phyloP scores from a whole-genome alignment of 2,113 vertebrate genomes.

The Blennius ocellaris region DNA sequence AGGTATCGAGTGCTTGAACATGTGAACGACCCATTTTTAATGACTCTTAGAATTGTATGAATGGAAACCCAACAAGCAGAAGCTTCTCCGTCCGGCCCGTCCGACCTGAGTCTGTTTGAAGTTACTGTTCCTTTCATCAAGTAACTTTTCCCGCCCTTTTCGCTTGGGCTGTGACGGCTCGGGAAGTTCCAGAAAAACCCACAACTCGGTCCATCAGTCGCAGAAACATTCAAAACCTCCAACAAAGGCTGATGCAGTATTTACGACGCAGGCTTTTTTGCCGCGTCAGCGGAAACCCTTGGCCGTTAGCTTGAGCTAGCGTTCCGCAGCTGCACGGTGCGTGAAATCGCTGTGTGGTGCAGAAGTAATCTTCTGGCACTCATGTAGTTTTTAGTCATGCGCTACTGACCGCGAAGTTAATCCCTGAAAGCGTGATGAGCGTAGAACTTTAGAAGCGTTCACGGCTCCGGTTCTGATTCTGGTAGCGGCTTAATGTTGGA shows the following conservation, averaged over 20 bases:
- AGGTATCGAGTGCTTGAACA: constrained; percentile 11
- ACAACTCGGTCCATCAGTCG: background rate
- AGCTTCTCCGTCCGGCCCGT: constrained; percentile 3
- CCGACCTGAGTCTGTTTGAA: constrained; percentile 27
- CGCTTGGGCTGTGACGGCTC: constrained; percentile 2
- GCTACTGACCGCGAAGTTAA: background rate
- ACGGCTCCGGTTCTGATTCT: constrained; percentile 44
- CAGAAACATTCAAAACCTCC: background rate
- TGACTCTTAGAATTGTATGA: constrained; percentile 28
- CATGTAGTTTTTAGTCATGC: background rate
- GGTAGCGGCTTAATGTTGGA: constrained; percentile 41
- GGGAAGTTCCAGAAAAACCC: background rate
- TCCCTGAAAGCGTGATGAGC: background rate
- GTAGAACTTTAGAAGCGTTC: background rate
- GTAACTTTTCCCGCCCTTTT: background rate
- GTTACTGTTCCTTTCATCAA: constrained; percentile 26
- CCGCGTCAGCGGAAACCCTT: background rate
- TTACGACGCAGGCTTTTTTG: constrained; percentile 16
- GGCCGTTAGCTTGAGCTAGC: background rate
- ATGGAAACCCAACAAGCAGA: constrained; percentile 31
- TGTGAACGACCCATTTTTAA: constrained; percentile 36
- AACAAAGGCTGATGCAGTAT: constrained; percentile 11
- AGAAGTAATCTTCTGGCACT: background rate
- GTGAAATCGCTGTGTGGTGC: background rate
- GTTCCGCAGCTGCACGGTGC: background rate